Base-by-base conservation (phyloP, 1,140 invertebrate genomes). In the Globodera rostochiensis region DNA sequence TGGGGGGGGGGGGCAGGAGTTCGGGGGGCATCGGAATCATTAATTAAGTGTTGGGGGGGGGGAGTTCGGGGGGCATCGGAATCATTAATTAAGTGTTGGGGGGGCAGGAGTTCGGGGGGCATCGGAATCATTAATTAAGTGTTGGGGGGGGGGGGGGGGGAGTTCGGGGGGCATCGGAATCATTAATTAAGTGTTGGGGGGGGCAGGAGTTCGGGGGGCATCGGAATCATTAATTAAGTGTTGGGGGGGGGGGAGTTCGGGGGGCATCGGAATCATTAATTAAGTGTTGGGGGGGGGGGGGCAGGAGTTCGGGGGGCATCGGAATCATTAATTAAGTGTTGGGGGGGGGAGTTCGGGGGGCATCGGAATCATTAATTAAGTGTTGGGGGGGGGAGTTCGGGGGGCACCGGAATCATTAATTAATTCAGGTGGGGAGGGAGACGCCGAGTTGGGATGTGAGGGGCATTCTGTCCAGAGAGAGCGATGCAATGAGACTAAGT, bases 401-500 rank as follows among this genome's bases (percentile, higher is more conserved):
- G 15, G 71, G 19, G 19, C 50, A n/a, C 15, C 19, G 3, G 45
- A 47, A 74, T 74, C 19, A 74, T 25, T n/a, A n/a, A n/a, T n/a
- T n/a, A n/a, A 9, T 70, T 47, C 15, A 76, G 74, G 53, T 21
- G 19, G 15, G 19, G 66, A 45, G 46, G 74, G 19, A n/a, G 66
- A 76, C 53, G 57, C 74, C 49, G 57, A 57, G 8, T 49, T 76
- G 47, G 74, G 74, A 15, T 76, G 74, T 76, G 50, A 11, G 57
- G 74, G 74, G 15, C 57, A 53, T 45, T 60, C 47, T 21, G 36
- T 76, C 53, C 47, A 76, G 9, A 76, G 46, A 19, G 74, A 60
- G 46, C 19, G 53, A 36, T 73, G 79, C 53, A 67, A 66, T 13
- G 71, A 85, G n/a, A 73, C 64, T 57, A 74, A 83, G 46, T 60